Conservation (phyloP, 2,797 vertebrate genomes). For the Mallotus villosus region DNA sequence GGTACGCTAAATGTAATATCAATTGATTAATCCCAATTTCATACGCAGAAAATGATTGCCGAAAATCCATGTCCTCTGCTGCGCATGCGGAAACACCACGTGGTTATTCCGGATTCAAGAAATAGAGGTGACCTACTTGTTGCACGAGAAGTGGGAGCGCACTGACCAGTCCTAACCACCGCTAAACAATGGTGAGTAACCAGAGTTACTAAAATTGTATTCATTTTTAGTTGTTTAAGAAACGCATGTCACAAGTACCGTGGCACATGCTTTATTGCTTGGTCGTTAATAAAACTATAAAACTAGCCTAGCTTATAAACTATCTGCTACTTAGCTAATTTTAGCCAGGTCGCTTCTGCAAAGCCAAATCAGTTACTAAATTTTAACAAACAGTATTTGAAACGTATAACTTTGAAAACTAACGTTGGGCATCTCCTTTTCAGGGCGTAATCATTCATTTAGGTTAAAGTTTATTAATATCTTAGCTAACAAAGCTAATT, state of each 20-base stretch:
- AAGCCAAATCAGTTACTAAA: too few species aligned
- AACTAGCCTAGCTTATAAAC: not conserved
- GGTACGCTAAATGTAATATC: not conserved
- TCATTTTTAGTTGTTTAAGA: not conserved
- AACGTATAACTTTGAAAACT: too few species aligned
- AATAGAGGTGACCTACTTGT: conserved; percentile 58
- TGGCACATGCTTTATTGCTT: not conserved
- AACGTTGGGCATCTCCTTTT: too few species aligned
- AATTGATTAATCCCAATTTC: not conserved
- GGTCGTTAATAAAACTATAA: not conserved
- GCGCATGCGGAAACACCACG: conserved; percentile 4
- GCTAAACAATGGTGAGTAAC: conserved; percentile 65
- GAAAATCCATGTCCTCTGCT: not conserved
- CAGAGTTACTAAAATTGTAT: not conserved
- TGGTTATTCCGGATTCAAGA: conserved; percentile 30
- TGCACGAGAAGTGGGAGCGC: conserved; percentile 27
- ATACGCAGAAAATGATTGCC: not conserved
- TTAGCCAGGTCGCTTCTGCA: too few species aligned
- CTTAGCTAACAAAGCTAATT: too few species aligned
- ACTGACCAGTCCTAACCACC: not conserved
- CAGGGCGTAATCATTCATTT: too few species aligned
- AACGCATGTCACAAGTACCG: not conserved
- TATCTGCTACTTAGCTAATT: not conserved
- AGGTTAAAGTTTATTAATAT: too few species aligned
- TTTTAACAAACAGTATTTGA: too few species aligned